Percentiles rank a stretch among this genome's conserved stretches.
Evolutionary conservation across 53 echinoderm and acorn worm species (phyloP).

Genomic region (Actinopyga echinites): DNA sequence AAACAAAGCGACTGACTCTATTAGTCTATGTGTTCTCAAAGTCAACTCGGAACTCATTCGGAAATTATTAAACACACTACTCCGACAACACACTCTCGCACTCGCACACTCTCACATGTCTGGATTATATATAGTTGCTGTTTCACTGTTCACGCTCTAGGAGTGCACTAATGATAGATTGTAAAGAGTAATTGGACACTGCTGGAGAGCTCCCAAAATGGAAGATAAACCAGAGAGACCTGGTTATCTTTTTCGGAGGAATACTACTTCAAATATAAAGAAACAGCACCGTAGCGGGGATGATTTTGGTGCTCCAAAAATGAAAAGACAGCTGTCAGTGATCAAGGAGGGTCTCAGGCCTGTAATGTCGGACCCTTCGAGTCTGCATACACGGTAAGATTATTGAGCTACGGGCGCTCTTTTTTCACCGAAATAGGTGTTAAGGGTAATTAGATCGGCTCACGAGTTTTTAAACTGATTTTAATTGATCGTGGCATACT

Average conservation of each 20-base stretch:
- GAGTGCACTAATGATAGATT: too few relatives aligned
- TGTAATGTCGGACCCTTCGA: slow-evolving; percentile 75
- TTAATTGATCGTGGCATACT: too few relatives aligned
- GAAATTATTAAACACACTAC: slow-evolving; percentile 18
- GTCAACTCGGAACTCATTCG: background rate
- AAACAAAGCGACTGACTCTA: background rate
- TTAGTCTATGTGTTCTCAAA: background rate
- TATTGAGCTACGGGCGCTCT: background rate
- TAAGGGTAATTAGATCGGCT: too few relatives aligned
- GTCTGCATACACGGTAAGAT: slow-evolving; percentile 46
- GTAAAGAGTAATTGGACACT: too few relatives aligned
- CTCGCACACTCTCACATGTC: too few relatives aligned
- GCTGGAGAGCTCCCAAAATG: background rate
- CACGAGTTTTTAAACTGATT: too few relatives aligned
- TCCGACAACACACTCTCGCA: too few relatives aligned
- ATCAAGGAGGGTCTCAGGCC: slow-evolving; percentile 81
- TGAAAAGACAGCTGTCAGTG: slow-evolving; percentile 30
- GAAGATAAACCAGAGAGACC: background rate
- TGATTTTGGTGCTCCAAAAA: background rate
- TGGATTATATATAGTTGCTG: too few relatives aligned
- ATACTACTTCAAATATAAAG: background rate
- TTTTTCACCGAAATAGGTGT: too few relatives aligned
- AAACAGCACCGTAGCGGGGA: background rate
- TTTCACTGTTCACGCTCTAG: too few relatives aligned
- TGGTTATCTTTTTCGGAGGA: slow-evolving; percentile 6